Evolutionary conservation across 2,113 vertebrate genomes (phyloP).

Genomic region (Shinisaurus crocodilurus): DNA sequence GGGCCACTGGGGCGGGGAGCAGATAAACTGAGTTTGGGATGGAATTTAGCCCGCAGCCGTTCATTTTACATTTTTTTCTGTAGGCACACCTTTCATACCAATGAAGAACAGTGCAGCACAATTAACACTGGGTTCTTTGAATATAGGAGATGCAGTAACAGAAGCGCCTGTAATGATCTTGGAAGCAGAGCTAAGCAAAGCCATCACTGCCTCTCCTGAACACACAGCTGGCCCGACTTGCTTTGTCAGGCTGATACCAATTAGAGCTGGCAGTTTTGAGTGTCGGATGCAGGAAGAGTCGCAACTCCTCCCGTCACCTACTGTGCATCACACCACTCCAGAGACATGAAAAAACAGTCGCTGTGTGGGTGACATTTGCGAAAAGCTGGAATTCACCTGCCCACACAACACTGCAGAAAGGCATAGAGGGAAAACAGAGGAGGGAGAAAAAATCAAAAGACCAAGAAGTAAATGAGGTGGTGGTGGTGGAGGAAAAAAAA

Average conservation of each 20-base stretch:
- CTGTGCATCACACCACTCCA: not conserved
- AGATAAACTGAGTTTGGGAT: not conserved
- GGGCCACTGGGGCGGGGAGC: too few species aligned
- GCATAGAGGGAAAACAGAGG: not conserved
- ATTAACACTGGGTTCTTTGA: not conserved
- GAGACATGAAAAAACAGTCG: not conserved
- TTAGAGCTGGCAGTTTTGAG: constrained; percentile 21
- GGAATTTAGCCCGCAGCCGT: too few species aligned
- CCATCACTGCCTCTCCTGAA: not conserved
- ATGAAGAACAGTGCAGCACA: not conserved
- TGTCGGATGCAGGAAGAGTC: constrained; percentile 18
- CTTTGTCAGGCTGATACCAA: constrained; percentile 1
- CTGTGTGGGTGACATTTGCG: not conserved
- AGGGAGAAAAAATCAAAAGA: not conserved
- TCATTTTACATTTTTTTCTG: not conserved
- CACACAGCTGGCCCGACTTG: not conserved
- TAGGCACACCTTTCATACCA: not conserved
- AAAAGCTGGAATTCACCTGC: constrained; percentile 25
- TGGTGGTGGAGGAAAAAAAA: constrained; percentile 5
- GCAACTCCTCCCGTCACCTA: constrained; percentile 5
- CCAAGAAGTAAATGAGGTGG: not conserved
- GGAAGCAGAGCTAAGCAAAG: not conserved
- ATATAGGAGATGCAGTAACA: not conserved
- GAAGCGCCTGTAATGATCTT: not conserved
- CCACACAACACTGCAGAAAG: not conserved